A percentile compares a stretch with the other conserved stretches of the same genome.
Conservation (phyloP, 2,797 vertebrate genomes). For the Picus viridis region DNA sequence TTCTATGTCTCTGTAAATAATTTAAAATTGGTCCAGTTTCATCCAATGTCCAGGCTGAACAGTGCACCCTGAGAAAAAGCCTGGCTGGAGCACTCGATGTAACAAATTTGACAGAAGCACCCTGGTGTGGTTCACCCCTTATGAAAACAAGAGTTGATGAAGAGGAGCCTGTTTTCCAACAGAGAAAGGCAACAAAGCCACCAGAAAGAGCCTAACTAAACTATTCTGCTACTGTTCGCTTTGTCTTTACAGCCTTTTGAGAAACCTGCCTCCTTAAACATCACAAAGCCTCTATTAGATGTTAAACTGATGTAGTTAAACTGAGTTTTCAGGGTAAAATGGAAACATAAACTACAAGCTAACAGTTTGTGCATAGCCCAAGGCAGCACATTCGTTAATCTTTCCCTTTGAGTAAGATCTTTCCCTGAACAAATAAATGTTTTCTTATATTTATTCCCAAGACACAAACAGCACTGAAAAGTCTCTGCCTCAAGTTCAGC, state of each 20-base stretch:
- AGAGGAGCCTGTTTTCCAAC: neutral
- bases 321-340: neutral
- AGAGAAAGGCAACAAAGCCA: neutral
- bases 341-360: neutral
- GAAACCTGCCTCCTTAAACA: neutral
- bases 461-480: neutral
- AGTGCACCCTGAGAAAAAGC: neutral
- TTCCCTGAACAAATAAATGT: neutral
- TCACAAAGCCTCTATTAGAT: neutral
- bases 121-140: neutral
- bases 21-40: neutral
- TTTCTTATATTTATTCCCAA: neutral
- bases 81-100: neutral
- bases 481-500: neutral
- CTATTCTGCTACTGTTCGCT: neutral
- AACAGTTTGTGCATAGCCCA: neutral
- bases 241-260: neutral
- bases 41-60: neutral
- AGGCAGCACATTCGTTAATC: neutral
- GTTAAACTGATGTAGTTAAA: constrained; percentile 3
- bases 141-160: neutral
- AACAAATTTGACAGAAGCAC: constrained; percentile 18
- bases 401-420: neutral
- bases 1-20: neutral
- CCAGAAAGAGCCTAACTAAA: neutral